Evolutionary conservation across 2,888 invertebrate genomes (phyloP), one percentile per base, ranked within the genome.

Genomic region (Sarcophaga carnaria): DNA sequence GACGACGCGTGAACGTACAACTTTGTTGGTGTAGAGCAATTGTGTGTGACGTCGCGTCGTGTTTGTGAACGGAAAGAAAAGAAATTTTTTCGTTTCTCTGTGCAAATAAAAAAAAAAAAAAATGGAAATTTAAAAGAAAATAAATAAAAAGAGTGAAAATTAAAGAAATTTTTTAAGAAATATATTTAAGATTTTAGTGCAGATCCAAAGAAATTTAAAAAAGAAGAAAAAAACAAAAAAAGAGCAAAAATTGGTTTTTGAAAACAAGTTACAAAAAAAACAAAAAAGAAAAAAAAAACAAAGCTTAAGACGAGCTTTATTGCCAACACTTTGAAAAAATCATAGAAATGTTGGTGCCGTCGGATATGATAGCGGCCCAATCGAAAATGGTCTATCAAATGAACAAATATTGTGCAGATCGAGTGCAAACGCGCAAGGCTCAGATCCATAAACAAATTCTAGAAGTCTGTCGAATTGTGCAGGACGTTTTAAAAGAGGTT

Each of bases 361-460:
- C 97, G 92, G 97, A 97, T 94, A 98, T 98, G 97, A 96, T 98
- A 95, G 97, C 97, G 92, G 97, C 98, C 89, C 98, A 98, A 94
- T 97, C 98, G 91, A 98, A 98, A 94, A 97, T 98, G 95, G 96
- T 98, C 92, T 98, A 98, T 94, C 98, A 99, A 94, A 96, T 99
- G 95, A 98, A 98, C 94, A 97, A 97, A 94, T 98, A 97, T 94
- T 98, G 97, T 94, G 97, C 97, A 90, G 98, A 98, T 93, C 95
- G 98, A 88, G 98, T 98, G 88, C 97, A 97, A 93, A 95, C 96
- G 91, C 95, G 98, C 71, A 97, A 98, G 94, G 96, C 96, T 88
- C 96, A 96, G 90, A 97, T 98, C 90, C 96, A 97, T 90, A 98
- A 98, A 93, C 97, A 97, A 25, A 97, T 98, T 80, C 96, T 97